These are phyloP conservation scores for Cyclura pinguis DNA, from an alignment of 2,797 vertebrate genomes.

Conservation along the genomic window DNA sequence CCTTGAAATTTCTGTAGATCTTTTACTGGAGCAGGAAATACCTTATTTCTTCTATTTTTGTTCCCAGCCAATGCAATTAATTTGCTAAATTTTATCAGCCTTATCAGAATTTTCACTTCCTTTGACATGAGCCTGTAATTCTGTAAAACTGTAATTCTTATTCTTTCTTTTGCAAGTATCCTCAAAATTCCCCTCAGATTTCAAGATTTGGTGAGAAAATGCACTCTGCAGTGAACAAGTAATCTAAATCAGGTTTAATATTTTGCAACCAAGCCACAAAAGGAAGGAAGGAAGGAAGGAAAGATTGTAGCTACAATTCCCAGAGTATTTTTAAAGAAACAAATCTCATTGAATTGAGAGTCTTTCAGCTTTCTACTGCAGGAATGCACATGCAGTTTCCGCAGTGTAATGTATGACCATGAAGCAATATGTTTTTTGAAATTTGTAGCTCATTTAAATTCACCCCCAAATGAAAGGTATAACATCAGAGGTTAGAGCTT, in stretches of 20 bases:
- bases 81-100: no score
- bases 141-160: no score
- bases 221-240: not conserved
- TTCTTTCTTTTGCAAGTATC: not conserved
- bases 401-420: not conserved
- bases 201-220: not conserved
- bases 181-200: not conserved
- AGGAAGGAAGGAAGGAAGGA: not conserved
- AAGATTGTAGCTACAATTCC: not conserved
- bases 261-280: not conserved
- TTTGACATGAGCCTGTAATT: no score
- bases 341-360: not conserved
- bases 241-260: not conserved
- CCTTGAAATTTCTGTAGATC: not conserved
- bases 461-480: constrained; percentile 51
- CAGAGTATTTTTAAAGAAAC: constrained; percentile 61
- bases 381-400: not conserved
- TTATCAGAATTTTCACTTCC: no score
- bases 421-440: constrained; percentile 32
- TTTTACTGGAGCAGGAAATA: not conserved
- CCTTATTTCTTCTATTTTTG: no score
- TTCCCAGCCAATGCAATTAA: no score
- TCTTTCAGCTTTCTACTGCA: not conserved
- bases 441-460: constrained; percentile 55
- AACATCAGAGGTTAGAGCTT: constrained; percentile 34